phyloP scores from a whole-genome alignment of 2,113 vertebrate genomes.

The Dipodomys stephensi region DNA sequence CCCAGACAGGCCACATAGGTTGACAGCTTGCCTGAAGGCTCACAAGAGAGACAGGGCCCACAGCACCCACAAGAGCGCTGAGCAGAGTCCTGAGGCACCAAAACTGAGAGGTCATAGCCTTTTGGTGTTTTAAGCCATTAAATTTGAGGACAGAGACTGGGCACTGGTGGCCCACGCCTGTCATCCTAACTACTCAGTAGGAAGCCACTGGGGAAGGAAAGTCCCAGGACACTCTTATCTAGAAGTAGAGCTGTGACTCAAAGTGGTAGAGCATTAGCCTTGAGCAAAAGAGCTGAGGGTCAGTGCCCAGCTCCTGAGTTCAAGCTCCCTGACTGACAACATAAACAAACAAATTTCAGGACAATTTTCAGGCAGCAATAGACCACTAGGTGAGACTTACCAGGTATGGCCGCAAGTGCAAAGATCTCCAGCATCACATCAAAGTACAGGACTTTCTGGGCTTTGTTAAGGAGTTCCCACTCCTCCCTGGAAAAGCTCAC shows the following conservation, averaged over 20 bases:
- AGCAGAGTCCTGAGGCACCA: background rate
- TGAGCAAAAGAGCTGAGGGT: no score
- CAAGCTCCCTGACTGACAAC: no score
- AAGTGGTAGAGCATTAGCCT: no score
- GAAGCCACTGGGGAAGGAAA: no score
- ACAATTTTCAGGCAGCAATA: background rate
- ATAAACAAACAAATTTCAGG: no score
- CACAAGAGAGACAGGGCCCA: background rate
- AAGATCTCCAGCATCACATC: conserved; percentile 74
- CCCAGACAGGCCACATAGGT: background rate
- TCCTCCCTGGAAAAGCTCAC: conserved; percentile 53
- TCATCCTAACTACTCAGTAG: no score
- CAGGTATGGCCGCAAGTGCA: conserved; percentile 45
- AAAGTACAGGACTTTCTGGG: conserved; percentile 15
- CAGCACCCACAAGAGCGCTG: background rate
- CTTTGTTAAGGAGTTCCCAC: conserved; percentile 37
- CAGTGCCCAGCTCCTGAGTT: no score
- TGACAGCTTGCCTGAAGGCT: background rate
- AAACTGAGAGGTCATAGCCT: background rate
- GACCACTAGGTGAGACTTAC: conserved; percentile 33
- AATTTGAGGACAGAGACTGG: background rate
- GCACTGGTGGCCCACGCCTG: no score
- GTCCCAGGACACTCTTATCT: no score
- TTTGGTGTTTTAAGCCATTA: background rate
- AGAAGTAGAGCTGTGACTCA: no score